Conservation (phyloP, 2,113 vertebrate species). For the Podarcis cretensis region DNA sequence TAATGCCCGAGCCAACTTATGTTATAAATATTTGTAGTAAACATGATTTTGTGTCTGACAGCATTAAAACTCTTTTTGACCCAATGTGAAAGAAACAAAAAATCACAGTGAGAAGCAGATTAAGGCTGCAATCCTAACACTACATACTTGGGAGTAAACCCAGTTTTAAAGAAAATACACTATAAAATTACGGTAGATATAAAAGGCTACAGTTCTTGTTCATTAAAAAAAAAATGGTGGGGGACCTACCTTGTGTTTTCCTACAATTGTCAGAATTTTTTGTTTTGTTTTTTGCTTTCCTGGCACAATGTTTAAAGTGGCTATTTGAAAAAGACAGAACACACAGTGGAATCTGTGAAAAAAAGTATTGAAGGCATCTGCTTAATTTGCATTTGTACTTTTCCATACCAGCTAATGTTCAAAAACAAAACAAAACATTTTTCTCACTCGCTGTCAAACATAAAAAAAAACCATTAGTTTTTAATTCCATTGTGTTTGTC, state of each 20-base stretch:
- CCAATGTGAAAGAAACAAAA: no score
- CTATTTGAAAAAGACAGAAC: constrained; percentile 37
- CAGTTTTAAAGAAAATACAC: constrained; percentile 3
- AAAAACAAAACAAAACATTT: constrained; percentile 49
- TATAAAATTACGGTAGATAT: neutral
- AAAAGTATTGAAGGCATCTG: constrained; percentile 37
- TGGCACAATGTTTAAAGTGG: constrained; percentile 17
- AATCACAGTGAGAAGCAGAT: no score
- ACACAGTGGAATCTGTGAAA: constrained; percentile 29
- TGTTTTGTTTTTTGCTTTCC: neutral
- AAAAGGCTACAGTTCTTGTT: constrained; percentile 9
- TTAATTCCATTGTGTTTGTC: constrained; percentile 45
- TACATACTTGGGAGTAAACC: no score
- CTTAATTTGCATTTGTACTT: constrained; percentile 59
- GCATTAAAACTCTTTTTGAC: no score
- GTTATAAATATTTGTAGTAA: no score
- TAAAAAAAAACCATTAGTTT: constrained; percentile 2
- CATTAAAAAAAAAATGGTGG: constrained; percentile 15
- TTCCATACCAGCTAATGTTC: constrained; percentile 35
- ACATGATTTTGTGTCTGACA: no score
- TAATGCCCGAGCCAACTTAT: no score
- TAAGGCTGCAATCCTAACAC: no score
- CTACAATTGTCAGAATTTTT: neutral
- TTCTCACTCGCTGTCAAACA: constrained; percentile 38
- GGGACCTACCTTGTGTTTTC: neutral